These are phyloP conservation scores for Oxycera nigricornis DNA, from an alignment of 2,888 invertebrate species.

Conservation along the genomic window DNA sequence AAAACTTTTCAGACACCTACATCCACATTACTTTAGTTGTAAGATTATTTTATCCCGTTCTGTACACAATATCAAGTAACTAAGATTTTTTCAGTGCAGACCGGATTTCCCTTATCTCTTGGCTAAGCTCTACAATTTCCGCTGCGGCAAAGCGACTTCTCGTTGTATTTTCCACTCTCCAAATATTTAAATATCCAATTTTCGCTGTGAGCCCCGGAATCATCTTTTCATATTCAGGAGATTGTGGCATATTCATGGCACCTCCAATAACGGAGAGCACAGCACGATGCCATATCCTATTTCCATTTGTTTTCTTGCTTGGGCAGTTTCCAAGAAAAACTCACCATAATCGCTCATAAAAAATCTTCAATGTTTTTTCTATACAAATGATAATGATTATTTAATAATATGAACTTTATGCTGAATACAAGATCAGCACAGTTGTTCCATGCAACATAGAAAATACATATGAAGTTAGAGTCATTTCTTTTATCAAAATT, in stretches of 20 bases:
- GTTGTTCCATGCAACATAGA: too few relatives aligned
- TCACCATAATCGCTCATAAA: background rate
- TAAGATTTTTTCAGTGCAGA: too few relatives aligned
- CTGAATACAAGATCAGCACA: too few relatives aligned
- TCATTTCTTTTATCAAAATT: too few relatives aligned
- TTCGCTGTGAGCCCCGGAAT: background rate
- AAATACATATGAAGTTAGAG: too few relatives aligned
- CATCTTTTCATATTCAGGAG: background rate
- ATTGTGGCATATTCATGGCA: slow-evolving; percentile 8
- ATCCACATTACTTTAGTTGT: too few relatives aligned
- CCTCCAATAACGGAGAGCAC: background rate
- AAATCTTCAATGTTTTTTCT: too few relatives aligned
- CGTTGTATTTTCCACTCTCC: background rate
- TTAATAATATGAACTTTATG: too few relatives aligned
- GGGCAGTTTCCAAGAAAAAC: background rate
- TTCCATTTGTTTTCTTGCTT: background rate
- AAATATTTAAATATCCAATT: slow-evolving; percentile 5
- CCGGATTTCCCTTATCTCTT: slow-evolving; percentile 17
- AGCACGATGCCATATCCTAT: background rate
- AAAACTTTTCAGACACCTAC: too few relatives aligned
- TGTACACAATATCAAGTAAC: too few relatives aligned
- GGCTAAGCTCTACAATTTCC: slow-evolving; percentile 8
- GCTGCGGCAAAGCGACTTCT: background rate
- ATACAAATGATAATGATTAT: too few relatives aligned
- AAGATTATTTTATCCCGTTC: too few relatives aligned